Evolutionary conservation across 2,797 vertebrate genomes (phyloP).

Genomic region (Parauchenoglanis ngamensis): DNA sequence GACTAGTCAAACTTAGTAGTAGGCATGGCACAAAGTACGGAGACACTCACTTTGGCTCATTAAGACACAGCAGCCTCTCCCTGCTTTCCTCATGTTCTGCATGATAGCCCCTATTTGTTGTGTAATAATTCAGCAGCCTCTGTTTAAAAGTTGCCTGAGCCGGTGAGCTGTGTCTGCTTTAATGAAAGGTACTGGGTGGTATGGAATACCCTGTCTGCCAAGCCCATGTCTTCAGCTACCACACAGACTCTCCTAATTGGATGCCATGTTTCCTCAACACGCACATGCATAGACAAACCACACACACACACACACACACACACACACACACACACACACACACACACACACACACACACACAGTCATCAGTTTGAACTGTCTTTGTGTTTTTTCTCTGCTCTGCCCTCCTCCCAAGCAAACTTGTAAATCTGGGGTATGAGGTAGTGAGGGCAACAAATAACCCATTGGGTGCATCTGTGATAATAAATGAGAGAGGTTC

Average conservation of each 20-base stretch:
- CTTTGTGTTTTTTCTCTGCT: constrained; percentile 64
- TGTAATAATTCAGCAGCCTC: constrained; percentile 89
- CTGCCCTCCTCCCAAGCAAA: constrained; percentile 53
- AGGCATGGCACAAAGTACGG: constrained; percentile 73
- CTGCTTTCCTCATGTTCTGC: constrained; percentile 77
- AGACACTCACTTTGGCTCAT: constrained; percentile 91
- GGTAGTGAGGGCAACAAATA: constrained; percentile 70
- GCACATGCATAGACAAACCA: constrained; percentile 23
- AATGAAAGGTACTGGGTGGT: constrained; percentile 89
- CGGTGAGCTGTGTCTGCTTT: constrained; percentile 89
- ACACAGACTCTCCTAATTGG: constrained; percentile 86
- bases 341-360: constrained; percentile 30
- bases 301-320: constrained; percentile 18
- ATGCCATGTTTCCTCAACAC: constrained; percentile 76
- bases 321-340: constrained; percentile 29
- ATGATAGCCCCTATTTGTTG: constrained; percentile 91
- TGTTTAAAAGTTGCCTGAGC: constrained; percentile 82
- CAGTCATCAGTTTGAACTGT: constrained; percentile 70
- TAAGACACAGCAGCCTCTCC: constrained; percentile 85
- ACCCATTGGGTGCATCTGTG: constrained; percentile 68
- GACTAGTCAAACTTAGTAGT: constrained; percentile 40
- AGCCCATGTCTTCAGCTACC: constrained; percentile 84
- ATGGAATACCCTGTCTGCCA: constrained; percentile 79
- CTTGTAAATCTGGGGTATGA: constrained; percentile 72
- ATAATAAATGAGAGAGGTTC: constrained; percentile 66